Conservation (phyloP, 2,888 invertebrate genomes). For the Allygus modestus region DNA sequence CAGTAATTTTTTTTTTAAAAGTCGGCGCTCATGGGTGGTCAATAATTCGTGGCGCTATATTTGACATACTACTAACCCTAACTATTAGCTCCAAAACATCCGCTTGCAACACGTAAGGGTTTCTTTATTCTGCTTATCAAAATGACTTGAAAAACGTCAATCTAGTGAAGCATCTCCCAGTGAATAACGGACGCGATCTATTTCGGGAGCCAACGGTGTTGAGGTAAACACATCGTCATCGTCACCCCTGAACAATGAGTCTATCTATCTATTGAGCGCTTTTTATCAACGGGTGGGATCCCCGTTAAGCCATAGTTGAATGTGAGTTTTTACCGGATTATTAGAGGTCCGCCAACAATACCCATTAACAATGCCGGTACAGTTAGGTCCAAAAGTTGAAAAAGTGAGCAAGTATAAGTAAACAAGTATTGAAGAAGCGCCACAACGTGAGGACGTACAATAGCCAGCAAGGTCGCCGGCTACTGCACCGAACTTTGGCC, state of each 20-base stretch:
- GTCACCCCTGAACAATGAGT: conserved; percentile 45
- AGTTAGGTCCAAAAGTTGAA: conserved; percentile 36
- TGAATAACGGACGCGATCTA: conserved; percentile 11
- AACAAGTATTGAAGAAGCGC: conserved; percentile 12
- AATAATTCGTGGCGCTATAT: too few species aligned
- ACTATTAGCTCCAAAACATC: too few species aligned
- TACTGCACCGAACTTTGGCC: background rate
- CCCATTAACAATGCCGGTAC: conserved; percentile 50
- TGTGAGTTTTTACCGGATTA: conserved; percentile 39
- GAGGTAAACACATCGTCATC: conserved; percentile 19
- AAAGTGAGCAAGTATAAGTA: conserved; percentile 39
- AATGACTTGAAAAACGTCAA: background rate
- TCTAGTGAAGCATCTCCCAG: background rate
- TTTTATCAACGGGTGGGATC: conserved; percentile 31
- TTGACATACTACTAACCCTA: too few species aligned
- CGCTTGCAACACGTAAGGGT: background rate
- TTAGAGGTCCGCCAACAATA: conserved; percentile 25
- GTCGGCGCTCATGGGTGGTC: too few species aligned
- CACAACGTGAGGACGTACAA: conserved; percentile 29
- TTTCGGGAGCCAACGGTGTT: conserved; percentile 24
- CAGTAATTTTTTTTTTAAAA: too few species aligned
- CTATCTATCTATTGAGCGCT: conserved; percentile 11
- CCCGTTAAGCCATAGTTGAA: conserved; percentile 44
- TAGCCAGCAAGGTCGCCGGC: conserved; percentile 12
- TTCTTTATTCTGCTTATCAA: too few species aligned